Conservation (phyloP, 37 sponge, comb jelly and placozoan species). For the Hexactinellida sp. region DNA sequence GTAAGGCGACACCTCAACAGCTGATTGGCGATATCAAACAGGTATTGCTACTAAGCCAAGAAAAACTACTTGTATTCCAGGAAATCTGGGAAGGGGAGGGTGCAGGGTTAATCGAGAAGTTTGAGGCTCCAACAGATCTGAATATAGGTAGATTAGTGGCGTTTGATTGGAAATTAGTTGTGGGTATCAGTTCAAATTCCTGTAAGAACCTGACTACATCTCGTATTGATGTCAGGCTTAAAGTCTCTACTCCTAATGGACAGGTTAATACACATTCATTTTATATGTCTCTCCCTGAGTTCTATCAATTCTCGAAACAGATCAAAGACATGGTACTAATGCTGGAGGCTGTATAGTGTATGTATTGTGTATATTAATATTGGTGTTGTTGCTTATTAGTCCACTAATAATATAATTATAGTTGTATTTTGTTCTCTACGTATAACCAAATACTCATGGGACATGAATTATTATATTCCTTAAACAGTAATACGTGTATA, state of each 20-base stretch:
- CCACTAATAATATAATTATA: too few relatives aligned
- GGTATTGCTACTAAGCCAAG: neutral
- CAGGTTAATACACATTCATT: neutral
- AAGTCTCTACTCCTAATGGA: neutral
- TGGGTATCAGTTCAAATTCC: neutral
- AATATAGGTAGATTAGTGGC: neutral
- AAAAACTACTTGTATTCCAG: neutral
- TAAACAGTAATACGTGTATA: too few relatives aligned
- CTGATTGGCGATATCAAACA: neutral
- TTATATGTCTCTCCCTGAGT: neutral
- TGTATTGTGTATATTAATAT: neutral
- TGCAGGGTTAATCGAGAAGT: neutral
- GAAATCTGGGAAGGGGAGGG: neutral
- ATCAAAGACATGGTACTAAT: neutral
- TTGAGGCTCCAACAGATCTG: neutral
- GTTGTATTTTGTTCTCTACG: too few relatives aligned
- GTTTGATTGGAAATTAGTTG: neutral
- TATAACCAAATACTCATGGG: too few relatives aligned
- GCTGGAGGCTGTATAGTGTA: neutral
- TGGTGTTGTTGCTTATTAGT: neutral
- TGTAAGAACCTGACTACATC: constrained; percentile 5
- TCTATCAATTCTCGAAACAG: neutral
- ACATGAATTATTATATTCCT: too few relatives aligned
- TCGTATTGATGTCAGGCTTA: neutral
- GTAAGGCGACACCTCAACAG: neutral